phyloP scores from a whole-genome alignment of 2,888 invertebrate genomes.

The Synergus umbraculus region DNA sequence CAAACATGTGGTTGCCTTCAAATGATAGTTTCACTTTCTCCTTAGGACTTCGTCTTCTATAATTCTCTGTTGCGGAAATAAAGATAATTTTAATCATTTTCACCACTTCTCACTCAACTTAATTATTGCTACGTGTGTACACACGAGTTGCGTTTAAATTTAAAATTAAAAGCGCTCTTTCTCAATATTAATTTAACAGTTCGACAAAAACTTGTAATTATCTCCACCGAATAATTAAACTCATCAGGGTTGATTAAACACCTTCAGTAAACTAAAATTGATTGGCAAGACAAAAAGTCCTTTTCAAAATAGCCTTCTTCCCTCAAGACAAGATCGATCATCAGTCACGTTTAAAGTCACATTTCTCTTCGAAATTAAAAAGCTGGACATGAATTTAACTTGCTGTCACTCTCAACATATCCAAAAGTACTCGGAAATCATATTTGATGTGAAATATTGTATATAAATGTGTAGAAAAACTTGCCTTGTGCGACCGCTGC shows the following conservation, averaged over 20 bases:
- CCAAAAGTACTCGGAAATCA: conserved; percentile 30
- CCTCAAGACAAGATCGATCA: conserved; percentile 12
- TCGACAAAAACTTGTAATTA: too few species aligned
- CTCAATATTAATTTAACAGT: too few species aligned
- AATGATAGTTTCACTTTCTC: conserved; percentile 40
- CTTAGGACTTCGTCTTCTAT: conserved; percentile 41
- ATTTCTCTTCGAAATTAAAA: conserved; percentile 14
- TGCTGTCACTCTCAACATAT: conserved; percentile 9
- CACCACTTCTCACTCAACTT: neutral
- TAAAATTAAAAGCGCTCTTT: neutral
- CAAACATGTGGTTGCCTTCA: conserved; percentile 40
- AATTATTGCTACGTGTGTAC: conserved; percentile 2
- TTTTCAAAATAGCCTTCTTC: conserved; percentile 3
- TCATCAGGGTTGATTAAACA: neutral
- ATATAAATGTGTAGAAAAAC: conserved; percentile 47
- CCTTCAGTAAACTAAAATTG: neutral
- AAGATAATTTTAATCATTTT: conserved; percentile 36
- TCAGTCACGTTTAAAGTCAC: conserved; percentile 6
- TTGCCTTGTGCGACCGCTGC: conserved; percentile 89
- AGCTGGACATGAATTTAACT: conserved; percentile 11
- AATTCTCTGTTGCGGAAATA: conserved; percentile 38
- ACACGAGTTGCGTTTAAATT: neutral
- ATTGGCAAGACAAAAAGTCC: neutral
- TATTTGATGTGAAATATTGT: conserved; percentile 23
- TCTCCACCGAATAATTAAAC: too few species aligned